Conservation (phyloP, 1,140 invertebrate species). For the Monomorium pharaonis region DNA sequence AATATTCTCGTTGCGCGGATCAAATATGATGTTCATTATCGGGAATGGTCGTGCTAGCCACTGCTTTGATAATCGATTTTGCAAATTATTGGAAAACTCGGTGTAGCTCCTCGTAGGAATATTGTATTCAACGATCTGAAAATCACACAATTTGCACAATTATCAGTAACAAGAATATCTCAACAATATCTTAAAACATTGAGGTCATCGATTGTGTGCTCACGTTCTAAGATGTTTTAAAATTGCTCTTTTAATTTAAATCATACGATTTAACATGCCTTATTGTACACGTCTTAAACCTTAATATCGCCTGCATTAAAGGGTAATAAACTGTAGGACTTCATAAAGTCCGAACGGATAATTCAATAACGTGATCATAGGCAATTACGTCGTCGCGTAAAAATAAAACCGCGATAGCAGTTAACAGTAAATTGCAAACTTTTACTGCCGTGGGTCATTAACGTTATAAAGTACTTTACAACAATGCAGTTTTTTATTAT, state of each 20-base stretch:
- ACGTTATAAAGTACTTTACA: neutral
- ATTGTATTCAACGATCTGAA: constrained; percentile 90
- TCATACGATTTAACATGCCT: neutral
- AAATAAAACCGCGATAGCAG: neutral
- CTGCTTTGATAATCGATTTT: constrained; percentile 82
- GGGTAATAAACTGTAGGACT: neutral
- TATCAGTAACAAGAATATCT: neutral
- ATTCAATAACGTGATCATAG: constrained; percentile 27
- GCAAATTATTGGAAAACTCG: constrained; percentile 85
- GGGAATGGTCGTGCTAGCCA: constrained; percentile 84
- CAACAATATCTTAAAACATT: neutral
- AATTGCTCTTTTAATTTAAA: constrained; percentile 17
- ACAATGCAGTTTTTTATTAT: neutral
- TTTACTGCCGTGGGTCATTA: constrained; percentile 8
- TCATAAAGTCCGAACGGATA: neutral
- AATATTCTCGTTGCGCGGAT: constrained; percentile 86
- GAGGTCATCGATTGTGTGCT: neutral
- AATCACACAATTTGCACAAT: constrained; percentile 34
- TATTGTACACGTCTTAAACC: neutral
- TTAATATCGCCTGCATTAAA: neutral
- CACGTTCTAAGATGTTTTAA: neutral
- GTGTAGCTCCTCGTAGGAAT: constrained; percentile 86
- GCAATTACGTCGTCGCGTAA: constrained; percentile 11
- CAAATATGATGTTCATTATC: constrained; percentile 86
- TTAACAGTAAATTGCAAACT: neutral